phyloP scores from a whole-genome alignment of 2,797 vertebrate genomes.

The Periophthalmus magnuspinnatus region DNA sequence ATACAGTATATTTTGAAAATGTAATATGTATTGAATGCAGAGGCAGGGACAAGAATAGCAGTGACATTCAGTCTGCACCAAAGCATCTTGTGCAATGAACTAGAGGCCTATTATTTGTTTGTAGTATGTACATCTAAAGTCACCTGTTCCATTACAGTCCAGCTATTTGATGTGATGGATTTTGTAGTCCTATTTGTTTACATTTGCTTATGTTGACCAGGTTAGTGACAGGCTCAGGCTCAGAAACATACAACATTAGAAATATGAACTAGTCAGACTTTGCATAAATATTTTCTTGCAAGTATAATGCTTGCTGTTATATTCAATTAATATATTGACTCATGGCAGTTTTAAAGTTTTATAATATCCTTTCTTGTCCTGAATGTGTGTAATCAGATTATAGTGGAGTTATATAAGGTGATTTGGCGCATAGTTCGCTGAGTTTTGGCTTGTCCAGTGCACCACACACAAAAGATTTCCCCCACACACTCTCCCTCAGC shows the following conservation, averaged over 20 bases:
- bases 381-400: slow-evolving; percentile 25
- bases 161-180: background rate
- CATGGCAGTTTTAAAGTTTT: background rate
- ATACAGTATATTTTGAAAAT: background rate
- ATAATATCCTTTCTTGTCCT: background rate
- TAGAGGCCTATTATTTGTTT: slow-evolving; percentile 28
- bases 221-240: too few species aligned
- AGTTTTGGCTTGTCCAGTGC: slow-evolving; percentile 18
- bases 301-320: too few species aligned
- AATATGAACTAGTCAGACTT: too few species aligned
- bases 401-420: slow-evolving; percentile 29
- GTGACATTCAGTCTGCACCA: slow-evolving; percentile 42
- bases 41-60: slow-evolving; percentile 53
- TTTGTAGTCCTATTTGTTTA: background rate
- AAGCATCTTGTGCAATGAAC: slow-evolving; percentile 37
- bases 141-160: slow-evolving; percentile 5
- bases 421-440: slow-evolving; percentile 4
- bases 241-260: too few species aligned
- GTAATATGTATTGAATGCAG: slow-evolving; percentile 10
- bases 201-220: background rate
- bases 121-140: slow-evolving; percentile 16
- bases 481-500: slow-evolving; percentile 10
- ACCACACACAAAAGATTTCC: slow-evolving; percentile 13
- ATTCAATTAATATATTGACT: too few species aligned
- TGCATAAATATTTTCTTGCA: too few species aligned